Percentiles rank a stretch among this genome's conserved stretches.
These are phyloP conservation scores for Chiroxiphia lanceolata DNA, from an alignment of 2,797 vertebrate species.

Conservation along the genomic window DNA sequence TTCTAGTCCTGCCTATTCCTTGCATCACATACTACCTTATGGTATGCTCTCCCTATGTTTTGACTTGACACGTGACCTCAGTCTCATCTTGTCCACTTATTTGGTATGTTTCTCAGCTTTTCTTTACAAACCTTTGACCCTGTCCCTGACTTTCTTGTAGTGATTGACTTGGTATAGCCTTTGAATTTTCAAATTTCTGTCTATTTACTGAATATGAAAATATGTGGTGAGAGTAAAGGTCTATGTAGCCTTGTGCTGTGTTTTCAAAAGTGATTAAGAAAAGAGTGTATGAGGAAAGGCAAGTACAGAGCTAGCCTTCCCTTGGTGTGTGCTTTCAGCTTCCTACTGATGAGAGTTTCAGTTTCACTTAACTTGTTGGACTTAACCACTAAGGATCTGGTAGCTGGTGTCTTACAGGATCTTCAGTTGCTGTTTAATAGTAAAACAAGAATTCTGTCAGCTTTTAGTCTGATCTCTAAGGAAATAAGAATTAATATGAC, in stretches of 20 bases:
- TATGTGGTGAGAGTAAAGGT: background rate
- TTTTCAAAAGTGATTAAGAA: background rate
- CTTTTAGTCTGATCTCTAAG: background rate
- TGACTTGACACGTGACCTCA: background rate
- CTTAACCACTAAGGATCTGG: background rate
- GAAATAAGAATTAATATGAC: background rate
- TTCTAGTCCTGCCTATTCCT: background rate
- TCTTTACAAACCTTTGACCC: background rate
- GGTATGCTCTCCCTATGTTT: background rate
- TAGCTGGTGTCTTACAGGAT: background rate
- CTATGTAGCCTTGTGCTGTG: background rate
- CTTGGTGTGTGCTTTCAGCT: background rate
- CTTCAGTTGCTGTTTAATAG: background rate
- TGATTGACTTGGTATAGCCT: background rate
- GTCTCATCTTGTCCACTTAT: background rate
- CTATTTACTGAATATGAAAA: background rate
- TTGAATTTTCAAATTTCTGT: background rate
- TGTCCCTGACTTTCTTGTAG: background rate
- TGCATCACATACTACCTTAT: background rate
- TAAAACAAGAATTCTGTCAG: background rate
- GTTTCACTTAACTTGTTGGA: background rate
- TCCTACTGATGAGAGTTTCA: background rate
- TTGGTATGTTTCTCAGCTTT: background rate
- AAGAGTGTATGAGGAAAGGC: background rate
- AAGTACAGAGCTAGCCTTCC: background rate